phyloP scores from a whole-genome alignment of 64 coral and sea anemone species.

The Orbicella faveolata region DNA sequence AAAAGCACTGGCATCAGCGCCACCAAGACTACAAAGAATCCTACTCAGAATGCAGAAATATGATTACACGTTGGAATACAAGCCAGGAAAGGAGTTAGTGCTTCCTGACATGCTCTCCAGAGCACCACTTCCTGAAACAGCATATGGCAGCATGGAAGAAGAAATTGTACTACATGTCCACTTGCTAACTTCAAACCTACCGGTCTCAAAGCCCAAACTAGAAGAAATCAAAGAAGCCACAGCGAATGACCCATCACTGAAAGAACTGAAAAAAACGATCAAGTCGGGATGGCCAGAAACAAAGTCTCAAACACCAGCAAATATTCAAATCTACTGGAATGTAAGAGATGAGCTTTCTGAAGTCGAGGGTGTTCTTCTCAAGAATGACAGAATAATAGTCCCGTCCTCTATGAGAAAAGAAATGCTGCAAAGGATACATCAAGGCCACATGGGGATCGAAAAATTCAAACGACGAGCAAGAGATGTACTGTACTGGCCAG shows the following conservation, averaged over 20 bases:
- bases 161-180: slow-evolving; percentile 4
- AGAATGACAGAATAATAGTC: slow-evolving; percentile 20
- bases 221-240: slow-evolving; percentile 12
- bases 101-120: slow-evolving; percentile 38
- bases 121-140: slow-evolving; percentile 29
- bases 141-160: background rate
- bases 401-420: slow-evolving; percentile 30
- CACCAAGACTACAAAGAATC: slow-evolving; percentile 50
- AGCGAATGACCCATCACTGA: slow-evolving; percentile 29
- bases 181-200: background rate
- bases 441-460: slow-evolving; percentile 50
- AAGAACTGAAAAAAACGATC: background rate
- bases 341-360: slow-evolving; percentile 11
- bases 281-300: slow-evolving; percentile 31
- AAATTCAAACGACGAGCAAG: slow-evolving; percentile 46
- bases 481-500: background rate
- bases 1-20: slow-evolving; percentile 31
- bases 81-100: slow-evolving; percentile 42
- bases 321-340: slow-evolving; percentile 24
- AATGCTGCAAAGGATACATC: slow-evolving; percentile 47
- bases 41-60: slow-evolving; percentile 52
- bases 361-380: slow-evolving; percentile 9
- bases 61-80: slow-evolving; percentile 41
- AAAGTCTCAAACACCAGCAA: background rate
- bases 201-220: slow-evolving; percentile 24